phyloP scores from a whole-genome alignment of 2,113 vertebrate species.

The Lepisosteus oculatus region DNA sequence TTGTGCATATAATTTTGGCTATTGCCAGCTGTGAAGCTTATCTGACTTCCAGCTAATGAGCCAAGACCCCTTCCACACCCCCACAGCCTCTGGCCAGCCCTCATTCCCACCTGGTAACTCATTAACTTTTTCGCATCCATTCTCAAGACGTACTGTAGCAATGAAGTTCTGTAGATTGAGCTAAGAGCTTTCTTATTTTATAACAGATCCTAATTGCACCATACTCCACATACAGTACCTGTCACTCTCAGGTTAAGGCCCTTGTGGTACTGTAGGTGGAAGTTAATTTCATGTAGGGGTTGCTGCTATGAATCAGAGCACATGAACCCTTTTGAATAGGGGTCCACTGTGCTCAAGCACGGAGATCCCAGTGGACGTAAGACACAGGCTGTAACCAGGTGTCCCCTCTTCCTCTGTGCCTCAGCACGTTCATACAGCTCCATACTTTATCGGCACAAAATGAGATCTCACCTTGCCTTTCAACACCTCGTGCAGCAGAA shows the following conservation, averaged over 20 bases:
- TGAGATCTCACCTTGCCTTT: background rate
- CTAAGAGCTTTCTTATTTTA: too few relatives aligned
- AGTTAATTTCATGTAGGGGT: background rate
- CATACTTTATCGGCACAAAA: background rate
- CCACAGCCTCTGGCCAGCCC: too few relatives aligned
- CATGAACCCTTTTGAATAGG: background rate
- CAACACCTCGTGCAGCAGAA: background rate
- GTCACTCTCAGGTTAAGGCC: too few relatives aligned
- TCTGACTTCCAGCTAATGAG: constrained; percentile 58
- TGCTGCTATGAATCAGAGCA: background rate
- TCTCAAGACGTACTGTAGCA: too few relatives aligned
- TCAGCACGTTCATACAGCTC: background rate
- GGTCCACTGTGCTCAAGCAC: background rate
- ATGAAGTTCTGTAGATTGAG: too few relatives aligned
- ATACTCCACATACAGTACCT: too few relatives aligned
- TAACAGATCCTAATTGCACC: too few relatives aligned
- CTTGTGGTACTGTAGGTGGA: too few relatives aligned
- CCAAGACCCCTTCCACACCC: constrained; percentile 35
- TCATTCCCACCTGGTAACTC: too few relatives aligned
- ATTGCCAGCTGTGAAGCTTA: constrained; percentile 46
- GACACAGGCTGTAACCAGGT: background rate
- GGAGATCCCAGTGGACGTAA: background rate
- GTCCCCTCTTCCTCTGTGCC: background rate
- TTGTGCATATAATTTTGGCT: constrained; percentile 49
- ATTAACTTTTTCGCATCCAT: too few relatives aligned